A percentile compares a stretch with the other conserved stretches of the same genome.
phyloP scores from a whole-genome alignment of 2,797 vertebrate genomes.

The Etheostoma perlongum region DNA sequence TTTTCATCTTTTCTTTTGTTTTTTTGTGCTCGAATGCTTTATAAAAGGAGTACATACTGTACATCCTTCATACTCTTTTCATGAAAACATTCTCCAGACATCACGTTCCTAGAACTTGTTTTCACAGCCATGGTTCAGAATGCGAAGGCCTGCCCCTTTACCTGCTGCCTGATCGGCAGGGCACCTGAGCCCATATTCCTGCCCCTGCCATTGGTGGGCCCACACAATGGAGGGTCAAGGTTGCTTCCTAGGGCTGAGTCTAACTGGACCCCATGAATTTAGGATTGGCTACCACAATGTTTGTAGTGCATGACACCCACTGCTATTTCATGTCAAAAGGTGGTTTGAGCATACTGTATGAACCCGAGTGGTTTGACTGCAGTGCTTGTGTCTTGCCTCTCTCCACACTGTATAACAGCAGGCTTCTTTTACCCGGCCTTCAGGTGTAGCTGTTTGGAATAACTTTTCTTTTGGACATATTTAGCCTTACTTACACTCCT shows the following conservation, averaged over 20 bases:
- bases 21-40: neutral
- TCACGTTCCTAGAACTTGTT: neutral
- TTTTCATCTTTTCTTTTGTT: neutral
- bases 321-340: neutral
- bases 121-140: neutral
- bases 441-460: too few species aligned
- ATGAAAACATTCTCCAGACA: neutral
- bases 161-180: neutral
- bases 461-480: too few species aligned
- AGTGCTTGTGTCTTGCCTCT: neutral
- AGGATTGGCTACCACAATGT: neutral
- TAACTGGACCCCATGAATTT: neutral
- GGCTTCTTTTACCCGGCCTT: too few species aligned
- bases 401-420: too few species aligned
- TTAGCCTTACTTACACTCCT: too few species aligned
- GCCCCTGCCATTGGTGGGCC: neutral
- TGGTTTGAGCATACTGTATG: neutral
- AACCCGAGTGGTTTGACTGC: neutral
- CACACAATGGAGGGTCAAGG: neutral
- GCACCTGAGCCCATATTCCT: neutral
- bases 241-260: neutral
- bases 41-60: neutral
- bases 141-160: neutral
- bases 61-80: neutral
- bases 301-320: neutral